Conservation (phyloP, 2,888 invertebrate genomes). For the Dicycla oo region DNA sequence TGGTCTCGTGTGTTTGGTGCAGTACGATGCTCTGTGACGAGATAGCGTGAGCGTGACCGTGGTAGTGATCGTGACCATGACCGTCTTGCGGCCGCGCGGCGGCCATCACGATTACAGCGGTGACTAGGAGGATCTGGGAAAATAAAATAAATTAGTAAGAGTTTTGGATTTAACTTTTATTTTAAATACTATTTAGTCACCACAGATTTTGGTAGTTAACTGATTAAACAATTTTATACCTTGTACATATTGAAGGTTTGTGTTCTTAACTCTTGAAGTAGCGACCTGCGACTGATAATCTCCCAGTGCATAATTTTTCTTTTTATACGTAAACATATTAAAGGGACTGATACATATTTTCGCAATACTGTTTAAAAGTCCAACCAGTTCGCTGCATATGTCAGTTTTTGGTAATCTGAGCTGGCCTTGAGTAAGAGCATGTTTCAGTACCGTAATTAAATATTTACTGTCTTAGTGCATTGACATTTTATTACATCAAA, state of each 20-base stretch:
- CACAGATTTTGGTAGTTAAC: not conserved
- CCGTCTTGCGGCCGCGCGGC: constrained; percentile 54
- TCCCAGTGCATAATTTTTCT: constrained; percentile 9
- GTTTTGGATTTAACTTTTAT: not conserved
- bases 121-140: constrained; percentile 30
- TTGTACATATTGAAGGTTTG: constrained; percentile 54
- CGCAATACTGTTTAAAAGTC: not conserved
- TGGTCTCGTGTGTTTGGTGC: constrained; percentile 62
- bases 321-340: constrained; percentile 50
- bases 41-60: constrained; percentile 71
- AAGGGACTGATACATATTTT: constrained; percentile 24
- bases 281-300: constrained; percentile 49
- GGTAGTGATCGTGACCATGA: constrained; percentile 57
- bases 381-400: constrained; percentile 34
- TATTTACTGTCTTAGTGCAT: constrained; percentile 35
- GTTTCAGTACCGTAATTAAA: constrained; percentile 10
- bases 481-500: not conserved
- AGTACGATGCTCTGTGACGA: constrained; percentile 75
- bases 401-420: constrained; percentile 33
- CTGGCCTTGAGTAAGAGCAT: constrained; percentile 31
- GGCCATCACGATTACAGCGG: constrained; percentile 46
- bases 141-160: too few relatives aligned
- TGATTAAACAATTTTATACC: constrained; percentile 16
- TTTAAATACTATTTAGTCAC: not conserved
- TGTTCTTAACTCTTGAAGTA: constrained; percentile 25